phyloP scores from a whole-genome alignment of 2,797 vertebrate species.

The Pangasius mekongensis region DNA sequence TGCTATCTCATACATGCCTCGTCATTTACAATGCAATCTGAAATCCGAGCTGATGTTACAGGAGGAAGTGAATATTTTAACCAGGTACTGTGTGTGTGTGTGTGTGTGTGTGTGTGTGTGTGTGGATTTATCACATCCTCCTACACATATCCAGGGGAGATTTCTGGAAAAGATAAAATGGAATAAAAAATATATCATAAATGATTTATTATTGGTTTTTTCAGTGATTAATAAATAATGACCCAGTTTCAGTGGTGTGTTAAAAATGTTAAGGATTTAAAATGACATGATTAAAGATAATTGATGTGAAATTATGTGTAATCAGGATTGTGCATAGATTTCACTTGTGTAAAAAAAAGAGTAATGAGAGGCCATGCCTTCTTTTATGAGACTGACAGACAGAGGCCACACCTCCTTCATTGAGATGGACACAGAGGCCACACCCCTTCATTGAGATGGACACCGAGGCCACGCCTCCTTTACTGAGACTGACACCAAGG shows the following conservation, averaged over 20 bases:
- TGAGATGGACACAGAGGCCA: neutral
- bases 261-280: slow-evolving; percentile 9
- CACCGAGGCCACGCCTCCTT: neutral
- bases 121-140: neutral
- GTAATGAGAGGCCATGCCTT: neutral
- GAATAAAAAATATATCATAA: neutral
- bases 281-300: neutral
- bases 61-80: slow-evolving; percentile 14
- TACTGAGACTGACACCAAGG: neutral
- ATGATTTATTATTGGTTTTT: slow-evolving; percentile 4
- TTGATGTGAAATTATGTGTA: neutral
- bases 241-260: neutral
- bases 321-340: neutral
- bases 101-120: neutral
- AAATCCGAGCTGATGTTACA: neutral
- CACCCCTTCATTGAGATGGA: neutral
- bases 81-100: neutral
- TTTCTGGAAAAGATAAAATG: slow-evolving; percentile 8
- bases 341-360: too few relatives aligned
- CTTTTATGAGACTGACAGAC: neutral
- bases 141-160: slow-evolving; percentile 18
- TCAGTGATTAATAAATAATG: slow-evolving; percentile 19
- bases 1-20: neutral
- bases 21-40: neutral
- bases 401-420: neutral